Base-by-base conservation (phyloP, 2,888 invertebrate species). In the Tricholauxania praeusta region DNA sequence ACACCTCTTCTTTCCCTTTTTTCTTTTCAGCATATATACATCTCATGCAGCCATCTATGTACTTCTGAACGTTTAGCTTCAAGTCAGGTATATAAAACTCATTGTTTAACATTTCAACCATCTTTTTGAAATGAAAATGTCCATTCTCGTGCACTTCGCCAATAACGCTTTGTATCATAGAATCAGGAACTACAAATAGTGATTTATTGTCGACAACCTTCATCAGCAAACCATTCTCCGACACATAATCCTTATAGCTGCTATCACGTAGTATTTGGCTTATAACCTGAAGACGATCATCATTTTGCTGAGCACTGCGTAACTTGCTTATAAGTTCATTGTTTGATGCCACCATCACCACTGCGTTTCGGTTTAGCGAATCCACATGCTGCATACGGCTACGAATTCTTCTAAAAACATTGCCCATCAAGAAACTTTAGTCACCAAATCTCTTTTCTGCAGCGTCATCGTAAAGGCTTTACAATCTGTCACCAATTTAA, bases 321-420 rank as follows among this genome's bases (percentile, higher is more conserved):
- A 62, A 62, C 62, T 47, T 62, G n/a, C 14, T 62, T 1, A 47
- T 4, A 7, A 60, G 15, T 15, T 60, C 15, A 19, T 17, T 62
- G 39, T 8, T 15, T 7, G 15, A 39, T n/a, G 17, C 14, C 39
- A 39, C 39, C 39, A 62, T 62, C 12, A 62, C 62, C 47, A 47
- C 62, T 62, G 62, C 47, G 14, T 62, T 32, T 17, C 74, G 64
- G 39, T 75, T 77, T 15, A 76, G 19, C 0, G 72, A 71, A 39
- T 75, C 75, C 1, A 77, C 74, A 19, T 76, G 77, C 14, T 62
- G 69, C 75, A 78, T 79, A 19, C 60, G 62, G 3, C 62, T 53
- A 0, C 67, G 66, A 74, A 74, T 12, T 76, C 75, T 49, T 77
- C 73, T 7, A 77, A 53, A 51, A 74, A 75, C 14, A 75, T 12